Base-by-base conservation (phyloP, 2,888 invertebrate species). In the Tineola bisselliella region DNA sequence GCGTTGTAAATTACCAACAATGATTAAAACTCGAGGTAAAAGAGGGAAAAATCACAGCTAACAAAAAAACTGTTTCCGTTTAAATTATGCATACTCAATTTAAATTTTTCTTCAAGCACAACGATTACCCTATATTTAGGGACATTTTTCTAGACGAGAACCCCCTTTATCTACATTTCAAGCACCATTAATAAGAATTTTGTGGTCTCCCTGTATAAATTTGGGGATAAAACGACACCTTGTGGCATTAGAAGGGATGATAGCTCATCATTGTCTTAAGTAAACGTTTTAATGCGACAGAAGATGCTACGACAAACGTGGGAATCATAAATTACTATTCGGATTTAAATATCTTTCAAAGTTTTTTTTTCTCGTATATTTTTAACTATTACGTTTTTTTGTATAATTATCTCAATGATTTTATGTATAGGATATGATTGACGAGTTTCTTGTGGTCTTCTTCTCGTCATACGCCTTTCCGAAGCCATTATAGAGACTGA, bases 81-180 rank as follows among this genome's bases (percentile, higher is more conserved):
- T 48, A 60, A 44, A 60, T 60, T 60, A 60, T 60, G 60, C 52
- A 60, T 60, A n/a, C 44, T 5, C 19, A 60, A 19, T 60, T 44
- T 60, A 60, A 60, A 60, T 25, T 60, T 60, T 44, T 10, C 15
- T n/a, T 44, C 48, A 25, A 48, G 30, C 25, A 10, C 59, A 52
- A 33, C 61, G 61, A 61, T 61, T 61, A 61, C 54, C 61, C 33
- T 54, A 61, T 44, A 61, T 61, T 25, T 52, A 38, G 54, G 60
- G 33, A 61, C 61, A 61, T 61, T 61, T 61, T 61, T 61, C 54
- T 8, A 25, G 19, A 18, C 12, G 48, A 19, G 18, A 44, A 44
- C 60, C 30, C 48, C 25, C 60, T 60, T 18, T 60, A 60, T 60
- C 60, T 44, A 15, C 17, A 31, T 30, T 60, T 18, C 25, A 19